Conservation (phyloP, 2,113 vertebrate genomes). For the Corythaixoides concolor region DNA sequence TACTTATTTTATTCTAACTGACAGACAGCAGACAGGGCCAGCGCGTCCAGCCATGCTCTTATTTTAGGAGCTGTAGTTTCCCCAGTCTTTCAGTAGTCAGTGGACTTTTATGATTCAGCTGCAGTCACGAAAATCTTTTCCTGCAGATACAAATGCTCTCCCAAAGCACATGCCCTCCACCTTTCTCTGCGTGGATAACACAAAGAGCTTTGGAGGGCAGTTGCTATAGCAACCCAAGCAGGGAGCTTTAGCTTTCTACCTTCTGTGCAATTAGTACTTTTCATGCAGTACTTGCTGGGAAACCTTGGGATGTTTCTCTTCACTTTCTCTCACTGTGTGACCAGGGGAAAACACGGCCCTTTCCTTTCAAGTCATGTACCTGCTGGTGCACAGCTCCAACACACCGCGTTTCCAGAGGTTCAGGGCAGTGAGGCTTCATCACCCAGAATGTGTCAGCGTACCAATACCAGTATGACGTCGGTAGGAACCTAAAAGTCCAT, state of each 20-base stretch:
- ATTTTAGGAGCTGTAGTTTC: not conserved
- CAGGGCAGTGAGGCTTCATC: not conserved
- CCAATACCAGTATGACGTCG: rapidly evolving
- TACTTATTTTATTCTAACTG: not conserved
- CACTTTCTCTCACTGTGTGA: not conserved
- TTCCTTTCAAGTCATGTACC: not conserved
- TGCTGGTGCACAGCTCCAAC: not conserved
- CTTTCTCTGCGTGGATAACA: not conserved
- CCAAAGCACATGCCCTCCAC: not conserved
- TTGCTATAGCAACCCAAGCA: not conserved
- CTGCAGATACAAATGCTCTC: not conserved
- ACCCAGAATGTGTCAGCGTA: not conserved
- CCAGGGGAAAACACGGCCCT: not conserved
- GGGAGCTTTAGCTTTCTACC: not conserved
- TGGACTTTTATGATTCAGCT: not conserved
- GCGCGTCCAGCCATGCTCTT: not conserved
- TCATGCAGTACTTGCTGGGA: not conserved
- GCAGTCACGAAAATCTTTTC: not conserved
- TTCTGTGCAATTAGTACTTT: not conserved
- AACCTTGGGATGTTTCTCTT: not conserved
- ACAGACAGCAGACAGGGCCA: not conserved
- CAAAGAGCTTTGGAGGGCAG: not conserved
- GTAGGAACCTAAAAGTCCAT: not conserved
- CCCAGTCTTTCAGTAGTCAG: not conserved
- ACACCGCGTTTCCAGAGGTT: not conserved